Evolutionary conservation across 1,140 invertebrate genomes (phyloP).

Genomic region (Pseudomyrmex dendroicus): DNA sequence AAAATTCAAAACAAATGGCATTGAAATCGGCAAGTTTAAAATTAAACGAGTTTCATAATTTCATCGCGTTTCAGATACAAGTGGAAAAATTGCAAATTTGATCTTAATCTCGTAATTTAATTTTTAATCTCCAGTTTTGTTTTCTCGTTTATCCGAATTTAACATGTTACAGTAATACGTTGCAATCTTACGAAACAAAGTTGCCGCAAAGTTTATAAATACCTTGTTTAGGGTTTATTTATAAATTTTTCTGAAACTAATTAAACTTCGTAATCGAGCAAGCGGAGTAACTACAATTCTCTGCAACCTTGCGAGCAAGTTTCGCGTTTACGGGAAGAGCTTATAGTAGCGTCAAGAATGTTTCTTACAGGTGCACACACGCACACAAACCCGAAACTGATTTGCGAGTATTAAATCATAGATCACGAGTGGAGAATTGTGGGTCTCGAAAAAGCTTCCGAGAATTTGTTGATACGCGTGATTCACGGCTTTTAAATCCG

Average conservation of each 20-base stretch:
- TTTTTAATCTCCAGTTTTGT: too few relatives aligned
- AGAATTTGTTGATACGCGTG: conserved; percentile 64
- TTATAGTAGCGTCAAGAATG: conserved; percentile 20
- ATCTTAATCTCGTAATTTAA: too few relatives aligned
- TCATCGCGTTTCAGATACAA: too few relatives aligned
- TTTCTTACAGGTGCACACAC: neutral
- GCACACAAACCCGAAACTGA: neutral
- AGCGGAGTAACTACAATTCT: neutral
- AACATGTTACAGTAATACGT: neutral
- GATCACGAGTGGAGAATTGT: neutral
- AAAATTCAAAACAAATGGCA: neutral
- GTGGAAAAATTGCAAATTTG: too few relatives aligned
- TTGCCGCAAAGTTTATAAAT: neutral
- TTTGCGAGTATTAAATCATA: conserved; percentile 9
- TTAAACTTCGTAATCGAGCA: neutral
- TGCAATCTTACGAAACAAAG: neutral
- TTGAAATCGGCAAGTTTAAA: too few relatives aligned
- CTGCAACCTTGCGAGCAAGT: neutral
- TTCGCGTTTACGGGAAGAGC: neutral
- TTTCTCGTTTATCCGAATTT: neutral
- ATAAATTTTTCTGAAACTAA: conserved; percentile 7
- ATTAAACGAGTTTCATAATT: too few relatives aligned
- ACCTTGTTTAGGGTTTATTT: neutral
- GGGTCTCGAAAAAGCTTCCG: neutral
- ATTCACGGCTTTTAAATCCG: conserved; percentile 48